Conservation (phyloP, 2,113 vertebrate genomes). For the Nothoprocta perdicaria region DNA sequence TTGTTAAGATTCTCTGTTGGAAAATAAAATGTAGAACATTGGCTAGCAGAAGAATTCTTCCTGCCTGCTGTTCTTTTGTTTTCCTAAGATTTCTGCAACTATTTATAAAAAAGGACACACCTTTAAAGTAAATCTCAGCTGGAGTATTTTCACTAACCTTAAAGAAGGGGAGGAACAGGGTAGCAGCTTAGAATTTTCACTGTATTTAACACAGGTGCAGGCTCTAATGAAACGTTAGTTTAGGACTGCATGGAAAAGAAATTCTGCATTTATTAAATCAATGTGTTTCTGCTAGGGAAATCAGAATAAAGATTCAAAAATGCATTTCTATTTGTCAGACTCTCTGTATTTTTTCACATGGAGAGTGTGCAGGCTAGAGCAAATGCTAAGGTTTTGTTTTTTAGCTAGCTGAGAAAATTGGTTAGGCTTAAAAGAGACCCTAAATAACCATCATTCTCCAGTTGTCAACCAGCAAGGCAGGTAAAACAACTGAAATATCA, state of each 20-base stretch:
- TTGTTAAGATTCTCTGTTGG: slow-evolving; percentile 70
- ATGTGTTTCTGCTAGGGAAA: neutral
- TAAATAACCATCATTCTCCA: neutral
- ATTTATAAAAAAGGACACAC: slow-evolving; percentile 63
- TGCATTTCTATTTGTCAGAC: neutral
- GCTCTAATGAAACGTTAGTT: neutral
- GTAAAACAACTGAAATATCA: neutral
- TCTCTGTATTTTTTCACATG: neutral
- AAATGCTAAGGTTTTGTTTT: neutral
- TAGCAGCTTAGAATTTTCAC: neutral
- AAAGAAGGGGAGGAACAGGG: neutral
- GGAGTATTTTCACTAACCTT: slow-evolving; percentile 55
- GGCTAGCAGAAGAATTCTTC: slow-evolving; percentile 65
- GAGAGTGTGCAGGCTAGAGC: neutral
- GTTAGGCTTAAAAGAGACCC: neutral
- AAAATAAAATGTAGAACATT: slow-evolving; percentile 68
- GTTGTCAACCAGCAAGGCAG: neutral
- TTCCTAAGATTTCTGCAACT: slow-evolving; percentile 55
- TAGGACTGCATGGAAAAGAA: neutral
- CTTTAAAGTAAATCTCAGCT: slow-evolving; percentile 66
- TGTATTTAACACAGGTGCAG: neutral
- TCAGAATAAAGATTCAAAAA: neutral
- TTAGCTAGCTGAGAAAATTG: neutral
- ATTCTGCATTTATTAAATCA: neutral
- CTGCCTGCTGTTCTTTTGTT: slow-evolving; percentile 71